Base-by-base conservation (phyloP, 2,888 invertebrate species). In the Drosophila conformis region DNA sequence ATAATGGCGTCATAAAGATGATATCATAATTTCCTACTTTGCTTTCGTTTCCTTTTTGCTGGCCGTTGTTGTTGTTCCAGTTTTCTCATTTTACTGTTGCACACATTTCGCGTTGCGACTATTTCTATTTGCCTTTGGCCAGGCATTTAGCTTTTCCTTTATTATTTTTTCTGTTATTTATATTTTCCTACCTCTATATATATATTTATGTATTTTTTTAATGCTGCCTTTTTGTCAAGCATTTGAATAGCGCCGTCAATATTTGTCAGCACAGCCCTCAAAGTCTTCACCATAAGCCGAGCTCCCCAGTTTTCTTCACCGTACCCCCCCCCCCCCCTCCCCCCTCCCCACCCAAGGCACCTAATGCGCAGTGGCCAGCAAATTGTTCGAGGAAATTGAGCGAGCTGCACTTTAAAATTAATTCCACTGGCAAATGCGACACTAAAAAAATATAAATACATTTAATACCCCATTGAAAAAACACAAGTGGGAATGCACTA, bases 1-100 rank as follows among this genome's bases (percentile, higher is more conserved):
- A 80, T 88, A 89, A 83, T 83, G 83, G 83, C 89, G 89, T 89
- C 83, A 83, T 83, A 83, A 83, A 83, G 87, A 83, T 83, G 83
- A 83, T 83, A 83, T 83, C 83, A 83, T 83, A 83, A 83, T 83
- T 88, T 83, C 83, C 89, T 83, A 80, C 89, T 83, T 83, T 89
- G 73, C 83, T 82, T 85, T 75, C 63, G 71, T 69, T 71, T 76
- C 46, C 46, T 46, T 46, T 46, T 25, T 46, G 46, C 25, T 46
- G 25, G 52, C 46, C 61, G 61, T 63, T 73, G 36, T 73, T 73
- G 73, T 68, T 73, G 54, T 69, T 64, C 60, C 54, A 48, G 48
- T 56, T 76, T 73, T 70, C 62, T 49, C 61, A 59, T 66, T 71
- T 81, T 60, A 36, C 64, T 78, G 77, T 74, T 86, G 71, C 73